Evolutionary conservation across 2,113 vertebrate genomes (phyloP).

Genomic region (Megaceryle maxima): DNA sequence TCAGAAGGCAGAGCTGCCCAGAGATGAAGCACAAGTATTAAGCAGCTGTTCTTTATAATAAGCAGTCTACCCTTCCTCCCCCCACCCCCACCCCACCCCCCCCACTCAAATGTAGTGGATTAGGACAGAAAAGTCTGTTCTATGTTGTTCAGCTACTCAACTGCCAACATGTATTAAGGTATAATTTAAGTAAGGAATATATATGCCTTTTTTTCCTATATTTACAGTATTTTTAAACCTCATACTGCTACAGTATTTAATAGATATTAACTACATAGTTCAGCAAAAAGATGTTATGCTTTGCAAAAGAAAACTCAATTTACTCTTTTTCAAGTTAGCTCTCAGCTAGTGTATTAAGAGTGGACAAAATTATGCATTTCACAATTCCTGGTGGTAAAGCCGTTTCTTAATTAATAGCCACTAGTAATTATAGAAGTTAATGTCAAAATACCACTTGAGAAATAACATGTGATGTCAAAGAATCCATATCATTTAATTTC

Average conservation of each 20-base stretch:
- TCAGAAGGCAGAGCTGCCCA: neutral
- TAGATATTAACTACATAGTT: neutral
- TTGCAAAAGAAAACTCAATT: neutral
- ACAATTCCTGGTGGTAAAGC: neutral
- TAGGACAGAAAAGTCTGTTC: neutral
- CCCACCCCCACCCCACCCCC: too few relatives aligned
- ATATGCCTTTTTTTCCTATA: neutral
- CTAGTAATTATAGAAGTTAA: neutral
- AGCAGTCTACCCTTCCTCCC: rapidly evolving
- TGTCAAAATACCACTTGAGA: neutral
- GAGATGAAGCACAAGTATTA: neutral
- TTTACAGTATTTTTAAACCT: neutral
- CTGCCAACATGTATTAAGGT: neutral
- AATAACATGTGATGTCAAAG: neutral
- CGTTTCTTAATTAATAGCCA: neutral
- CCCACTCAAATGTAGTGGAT: neutral
- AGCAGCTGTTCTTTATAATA: neutral
- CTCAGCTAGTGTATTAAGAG: neutral
- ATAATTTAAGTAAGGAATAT: neutral
- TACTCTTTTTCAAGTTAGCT: neutral
- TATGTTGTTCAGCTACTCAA: neutral
- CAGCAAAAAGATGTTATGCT: neutral
- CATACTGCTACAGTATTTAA: neutral
- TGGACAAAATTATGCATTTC: neutral
- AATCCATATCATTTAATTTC: neutral